Conservation (phyloP, 1,140 invertebrate genomes). For the Drosophila jambulina region DNA sequence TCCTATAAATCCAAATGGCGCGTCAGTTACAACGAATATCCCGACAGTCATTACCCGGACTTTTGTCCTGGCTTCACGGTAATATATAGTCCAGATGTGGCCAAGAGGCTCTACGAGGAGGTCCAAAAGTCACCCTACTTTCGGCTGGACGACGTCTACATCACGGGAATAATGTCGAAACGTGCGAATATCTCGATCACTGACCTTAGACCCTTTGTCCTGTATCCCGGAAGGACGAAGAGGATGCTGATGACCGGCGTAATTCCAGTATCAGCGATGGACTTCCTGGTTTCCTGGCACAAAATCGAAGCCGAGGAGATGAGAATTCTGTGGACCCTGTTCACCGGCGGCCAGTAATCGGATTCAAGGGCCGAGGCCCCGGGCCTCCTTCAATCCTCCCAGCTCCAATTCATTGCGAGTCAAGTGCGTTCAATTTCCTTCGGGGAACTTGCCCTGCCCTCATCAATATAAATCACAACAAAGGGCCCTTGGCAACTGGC, state of each 20-base stretch:
- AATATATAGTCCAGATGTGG: constrained; percentile 90
- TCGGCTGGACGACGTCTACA: constrained; percentile 93
- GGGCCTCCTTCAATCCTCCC: constrained; percentile 4
- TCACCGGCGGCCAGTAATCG: constrained; percentile 27
- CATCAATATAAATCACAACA: constrained; percentile 81
- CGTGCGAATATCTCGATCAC: constrained; percentile 87
- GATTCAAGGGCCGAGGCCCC: neutral
- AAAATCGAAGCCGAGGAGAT: constrained; percentile 86
- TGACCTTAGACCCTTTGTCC: constrained; percentile 85
- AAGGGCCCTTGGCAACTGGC: constrained; percentile 59
- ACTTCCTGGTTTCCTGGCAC: constrained; percentile 87
- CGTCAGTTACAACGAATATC: constrained; percentile 89
- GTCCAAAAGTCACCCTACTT: constrained; percentile 89
- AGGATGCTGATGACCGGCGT: constrained; percentile 39
- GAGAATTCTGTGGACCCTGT: constrained; percentile 81
- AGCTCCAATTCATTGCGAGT: constrained; percentile 35
- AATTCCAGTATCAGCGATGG: constrained; percentile 30
- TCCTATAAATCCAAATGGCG: constrained; percentile 91
- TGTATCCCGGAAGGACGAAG: constrained; percentile 72
- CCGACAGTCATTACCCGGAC: constrained; percentile 87
- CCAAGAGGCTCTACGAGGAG: constrained; percentile 87
- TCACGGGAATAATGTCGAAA: constrained; percentile 90
- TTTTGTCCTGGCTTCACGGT: constrained; percentile 92
- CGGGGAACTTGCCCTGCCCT: constrained; percentile 26
- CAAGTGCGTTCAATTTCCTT: constrained; percentile 50